These are phyloP conservation scores for Hirtodrosophila duncani DNA, from an alignment of 2,888 invertebrate species.

Conservation along the genomic window DNA sequence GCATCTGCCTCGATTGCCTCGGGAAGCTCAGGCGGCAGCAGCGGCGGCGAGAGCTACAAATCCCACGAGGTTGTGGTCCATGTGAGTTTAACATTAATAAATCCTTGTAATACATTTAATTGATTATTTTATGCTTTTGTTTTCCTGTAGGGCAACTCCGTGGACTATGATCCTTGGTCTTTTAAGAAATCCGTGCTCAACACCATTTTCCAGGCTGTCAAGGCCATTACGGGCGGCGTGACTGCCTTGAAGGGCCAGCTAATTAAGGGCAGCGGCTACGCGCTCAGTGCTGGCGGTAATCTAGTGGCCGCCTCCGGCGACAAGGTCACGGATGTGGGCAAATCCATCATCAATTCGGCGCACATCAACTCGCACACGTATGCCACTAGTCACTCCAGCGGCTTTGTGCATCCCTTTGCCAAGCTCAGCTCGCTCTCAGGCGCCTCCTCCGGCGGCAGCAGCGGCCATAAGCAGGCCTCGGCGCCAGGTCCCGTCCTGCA, in stretches of 20 bases:
- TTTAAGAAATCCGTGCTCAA: conserved; percentile 89
- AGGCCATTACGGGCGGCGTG: conserved; percentile 92
- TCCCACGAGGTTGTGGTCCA: conserved; percentile 66
- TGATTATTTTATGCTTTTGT: neutral
- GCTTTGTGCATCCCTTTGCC: conserved; percentile 70
- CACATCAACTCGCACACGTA: conserved; percentile 80
- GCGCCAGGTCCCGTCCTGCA: conserved; percentile 67
- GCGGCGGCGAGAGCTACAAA: conserved; percentile 63
- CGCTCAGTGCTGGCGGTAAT: conserved; percentile 82
- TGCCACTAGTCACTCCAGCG: conserved; percentile 55
- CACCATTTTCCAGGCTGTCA: conserved; percentile 91
- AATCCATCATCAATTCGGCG: conserved; percentile 87
- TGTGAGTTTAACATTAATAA: conserved; percentile 40
- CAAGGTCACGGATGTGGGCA: conserved; percentile 87
- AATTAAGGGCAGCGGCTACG: conserved; percentile 89
- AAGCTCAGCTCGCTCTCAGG: conserved; percentile 75
- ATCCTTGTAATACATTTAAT: neutral
- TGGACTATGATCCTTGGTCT: conserved; percentile 84
- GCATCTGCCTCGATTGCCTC: conserved; percentile 78
- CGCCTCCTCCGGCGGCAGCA: conserved; percentile 75
- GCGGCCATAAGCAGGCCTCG: conserved; percentile 47
- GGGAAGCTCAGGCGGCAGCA: conserved; percentile 76
- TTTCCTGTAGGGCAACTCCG: conserved; percentile 72
- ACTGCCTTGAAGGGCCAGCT: conserved; percentile 92
- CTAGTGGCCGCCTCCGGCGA: conserved; percentile 88